phyloP scores from a whole-genome alignment of 2,113 vertebrate species.

The Gopherus flavomarginatus region DNA sequence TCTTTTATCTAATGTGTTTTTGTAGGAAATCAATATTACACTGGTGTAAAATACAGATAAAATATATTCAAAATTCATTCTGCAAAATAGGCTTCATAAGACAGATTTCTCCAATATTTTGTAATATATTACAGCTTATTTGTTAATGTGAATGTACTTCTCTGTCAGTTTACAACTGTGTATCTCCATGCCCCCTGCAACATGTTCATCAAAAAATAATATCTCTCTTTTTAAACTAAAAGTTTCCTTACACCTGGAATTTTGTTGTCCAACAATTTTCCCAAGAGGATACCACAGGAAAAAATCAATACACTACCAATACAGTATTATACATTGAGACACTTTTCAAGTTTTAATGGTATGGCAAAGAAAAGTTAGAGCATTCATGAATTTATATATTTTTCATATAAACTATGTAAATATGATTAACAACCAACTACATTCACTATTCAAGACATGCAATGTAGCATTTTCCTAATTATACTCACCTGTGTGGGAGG shows the following conservation, averaged over 20 bases:
- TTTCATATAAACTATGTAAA: conserved; percentile 77
- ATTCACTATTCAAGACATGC: conserved; percentile 68
- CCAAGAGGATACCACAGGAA: conserved; percentile 6
- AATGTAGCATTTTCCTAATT: conserved; percentile 79
- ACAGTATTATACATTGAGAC: conserved; percentile 41
- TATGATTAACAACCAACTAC: conserved; percentile 77
- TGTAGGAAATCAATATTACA: conserved; percentile 75
- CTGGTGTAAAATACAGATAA: conserved; percentile 74
- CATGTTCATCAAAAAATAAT: conserved; percentile 36
- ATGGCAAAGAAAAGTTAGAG: conserved; percentile 59
- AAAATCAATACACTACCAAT: conserved; percentile 33
- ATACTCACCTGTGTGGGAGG: conserved; percentile 68
- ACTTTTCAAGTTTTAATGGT: conserved; percentile 65
- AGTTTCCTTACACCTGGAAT: neutral
- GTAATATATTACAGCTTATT: conserved; percentile 51
- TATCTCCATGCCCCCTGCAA: neutral
- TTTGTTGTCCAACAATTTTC: conserved; percentile 47
- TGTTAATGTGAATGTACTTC: conserved; percentile 33
- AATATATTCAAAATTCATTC: conserved; percentile 64
- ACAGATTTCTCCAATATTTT: conserved; percentile 40
- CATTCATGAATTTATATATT: conserved; percentile 75
- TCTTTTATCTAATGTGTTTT: conserved; percentile 72
- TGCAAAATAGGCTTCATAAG: conserved; percentile 52
- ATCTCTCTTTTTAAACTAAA: neutral
- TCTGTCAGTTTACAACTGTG: neutral